phyloP scores from a whole-genome alignment of 1,140 invertebrate genomes.

The Drosophila orena region DNA sequence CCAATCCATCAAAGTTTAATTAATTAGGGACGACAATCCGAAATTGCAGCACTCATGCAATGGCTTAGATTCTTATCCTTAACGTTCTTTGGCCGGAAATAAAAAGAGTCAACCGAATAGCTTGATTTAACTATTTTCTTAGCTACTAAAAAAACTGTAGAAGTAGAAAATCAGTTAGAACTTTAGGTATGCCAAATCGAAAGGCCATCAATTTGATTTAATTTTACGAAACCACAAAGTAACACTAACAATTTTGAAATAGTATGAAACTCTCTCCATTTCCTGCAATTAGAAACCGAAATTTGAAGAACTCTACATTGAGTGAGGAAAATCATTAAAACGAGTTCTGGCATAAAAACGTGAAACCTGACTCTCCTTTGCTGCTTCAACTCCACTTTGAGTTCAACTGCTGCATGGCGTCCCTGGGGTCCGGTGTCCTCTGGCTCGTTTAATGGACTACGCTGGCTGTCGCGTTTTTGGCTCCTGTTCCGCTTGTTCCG shows the following conservation, averaged over 20 bases:
- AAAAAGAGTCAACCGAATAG: constrained; percentile 12
- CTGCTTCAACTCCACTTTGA: constrained; percentile 20
- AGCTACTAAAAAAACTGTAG: too few species aligned
- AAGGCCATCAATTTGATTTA: background rate
- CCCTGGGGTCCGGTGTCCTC: constrained; percentile 54
- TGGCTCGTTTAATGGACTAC: constrained; percentile 78
- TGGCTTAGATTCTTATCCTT: too few species aligned
- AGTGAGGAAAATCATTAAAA: background rate
- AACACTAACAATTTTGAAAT: background rate
- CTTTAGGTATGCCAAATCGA: too few species aligned
- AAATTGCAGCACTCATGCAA: background rate
- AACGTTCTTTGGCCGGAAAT: background rate
- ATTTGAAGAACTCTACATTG: background rate
- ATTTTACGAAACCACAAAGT: background rate
- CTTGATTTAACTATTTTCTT: too few species aligned
- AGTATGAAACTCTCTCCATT: too few species aligned
- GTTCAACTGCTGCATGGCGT: constrained; percentile 28
- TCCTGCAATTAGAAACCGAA: background rate
- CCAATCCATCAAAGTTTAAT: background rate
- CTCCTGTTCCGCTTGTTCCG: background rate
- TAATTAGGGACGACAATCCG: background rate
- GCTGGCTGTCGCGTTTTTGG: constrained; percentile 11
- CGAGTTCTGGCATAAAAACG: background rate
- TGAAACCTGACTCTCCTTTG: constrained; percentile 53
- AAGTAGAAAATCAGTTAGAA: too few species aligned